These are phyloP conservation scores for Tragelaphus imberbis DNA, from an alignment of 2,113 vertebrate genomes.

Conservation along the genomic window DNA sequence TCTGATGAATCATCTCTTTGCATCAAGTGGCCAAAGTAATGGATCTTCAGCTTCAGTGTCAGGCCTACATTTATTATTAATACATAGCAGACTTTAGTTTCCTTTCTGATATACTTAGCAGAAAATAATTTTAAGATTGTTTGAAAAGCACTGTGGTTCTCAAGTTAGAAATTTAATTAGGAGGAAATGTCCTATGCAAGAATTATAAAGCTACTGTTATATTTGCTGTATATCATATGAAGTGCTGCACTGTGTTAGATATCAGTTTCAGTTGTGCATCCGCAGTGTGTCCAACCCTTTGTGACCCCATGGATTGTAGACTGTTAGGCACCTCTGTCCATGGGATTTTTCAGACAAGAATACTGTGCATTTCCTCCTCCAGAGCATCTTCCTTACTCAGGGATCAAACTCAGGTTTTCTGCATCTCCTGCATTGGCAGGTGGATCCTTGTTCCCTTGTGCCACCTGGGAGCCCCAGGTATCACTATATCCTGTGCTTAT, in stretches of 20 bases:
- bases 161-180: background rate
- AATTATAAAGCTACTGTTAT: background rate
- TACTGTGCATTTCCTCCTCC: background rate
- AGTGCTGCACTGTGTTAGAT: background rate
- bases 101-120: background rate
- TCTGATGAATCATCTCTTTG: background rate
- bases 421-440: background rate
- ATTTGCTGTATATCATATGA: background rate
- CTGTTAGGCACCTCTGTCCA: background rate
- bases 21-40: background rate
- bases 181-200: background rate
- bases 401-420: background rate
- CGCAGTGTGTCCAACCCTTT: background rate
- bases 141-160: background rate
- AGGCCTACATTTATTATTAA: background rate
- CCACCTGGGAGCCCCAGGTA: background rate
- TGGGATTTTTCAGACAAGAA: background rate
- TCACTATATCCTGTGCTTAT: background rate
- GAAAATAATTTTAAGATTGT: background rate
- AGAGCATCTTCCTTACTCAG: background rate
- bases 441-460: background rate
- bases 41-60: background rate
- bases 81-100: background rate
- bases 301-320: background rate
- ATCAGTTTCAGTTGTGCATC: background rate